phyloP scores from a whole-genome alignment of 2,797 vertebrate species.

The Melanotaenia pygmaea region DNA sequence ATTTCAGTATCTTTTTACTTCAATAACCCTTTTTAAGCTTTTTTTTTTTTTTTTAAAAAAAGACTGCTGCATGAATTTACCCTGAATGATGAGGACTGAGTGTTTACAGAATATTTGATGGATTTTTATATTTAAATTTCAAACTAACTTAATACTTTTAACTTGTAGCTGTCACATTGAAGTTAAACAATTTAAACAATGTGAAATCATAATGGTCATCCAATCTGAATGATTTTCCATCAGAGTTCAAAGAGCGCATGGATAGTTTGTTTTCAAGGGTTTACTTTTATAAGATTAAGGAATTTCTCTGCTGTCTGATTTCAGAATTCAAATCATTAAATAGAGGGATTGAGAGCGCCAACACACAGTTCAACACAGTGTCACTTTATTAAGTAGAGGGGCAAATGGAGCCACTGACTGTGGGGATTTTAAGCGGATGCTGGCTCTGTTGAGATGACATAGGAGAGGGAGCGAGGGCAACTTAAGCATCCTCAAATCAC shows the following conservation, averaged over 20 bases:
- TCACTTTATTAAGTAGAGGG: constrained; percentile 75
- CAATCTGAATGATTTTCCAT: constrained; percentile 1
- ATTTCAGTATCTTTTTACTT: background rate
- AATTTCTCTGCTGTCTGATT: constrained; percentile 31
- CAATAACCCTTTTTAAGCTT: background rate
- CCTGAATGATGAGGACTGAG: background rate
- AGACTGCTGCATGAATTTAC: background rate
- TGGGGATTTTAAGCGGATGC: constrained; percentile 31
- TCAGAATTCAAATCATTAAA: constrained; percentile 40
- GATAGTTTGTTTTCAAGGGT: background rate
- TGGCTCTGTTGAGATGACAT: constrained; percentile 31
- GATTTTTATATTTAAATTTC: background rate
- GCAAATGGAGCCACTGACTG: constrained; percentile 47
- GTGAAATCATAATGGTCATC: background rate
- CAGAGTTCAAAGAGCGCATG: constrained; percentile 7
- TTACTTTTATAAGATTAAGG: constrained; percentile 38
- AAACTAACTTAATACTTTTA: background rate
- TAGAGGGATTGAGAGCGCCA: constrained; percentile 64
- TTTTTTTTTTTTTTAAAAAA: background rate
- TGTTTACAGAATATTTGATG: constrained; percentile 3
- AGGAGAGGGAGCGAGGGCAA: constrained; percentile 1
- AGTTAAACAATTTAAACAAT: constrained; percentile 15
- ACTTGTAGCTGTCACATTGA: background rate
- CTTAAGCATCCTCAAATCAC: constrained; percentile 31
- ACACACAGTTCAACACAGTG: constrained; percentile 74